These are phyloP conservation scores for Prunella himalayana DNA, from an alignment of 2,113 vertebrate genomes.

Conservation along the genomic window DNA sequence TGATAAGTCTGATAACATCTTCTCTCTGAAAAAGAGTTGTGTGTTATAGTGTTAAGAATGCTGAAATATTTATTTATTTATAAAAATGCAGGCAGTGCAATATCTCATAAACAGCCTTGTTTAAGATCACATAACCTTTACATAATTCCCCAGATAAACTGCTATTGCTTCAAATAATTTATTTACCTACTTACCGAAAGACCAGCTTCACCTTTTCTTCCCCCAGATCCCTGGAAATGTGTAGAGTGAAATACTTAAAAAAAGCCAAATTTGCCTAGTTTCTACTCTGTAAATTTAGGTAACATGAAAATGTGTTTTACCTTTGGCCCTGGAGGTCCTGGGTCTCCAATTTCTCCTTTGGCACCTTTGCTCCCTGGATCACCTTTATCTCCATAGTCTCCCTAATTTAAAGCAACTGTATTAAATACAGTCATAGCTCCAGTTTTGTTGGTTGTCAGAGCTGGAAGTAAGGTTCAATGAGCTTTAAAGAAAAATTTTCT, in stretches of 20 bases:
- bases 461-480: neutral
- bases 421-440: neutral
- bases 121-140: neutral
- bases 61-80: neutral
- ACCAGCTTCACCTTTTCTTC: conserved; percentile 80
- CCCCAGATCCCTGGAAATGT: conserved; percentile 71
- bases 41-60: neutral
- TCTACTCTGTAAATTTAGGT: neutral
- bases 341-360: conserved; percentile 79
- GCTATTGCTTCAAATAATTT: neutral
- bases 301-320: conserved; percentile 54
- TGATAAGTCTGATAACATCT: conserved; percentile 84
- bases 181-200: conserved; percentile 80
- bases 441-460: neutral
- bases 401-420: conserved; percentile 57
- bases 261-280: neutral
- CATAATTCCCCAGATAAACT: neutral
- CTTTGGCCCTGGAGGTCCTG: conserved; percentile 75
- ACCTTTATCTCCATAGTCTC: conserved; percentile 76
- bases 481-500: neutral
- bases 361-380: conserved; percentile 80
- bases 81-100: neutral
- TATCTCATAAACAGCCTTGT: neutral
- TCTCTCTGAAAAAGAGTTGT: conserved; percentile 74
- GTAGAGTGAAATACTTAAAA: neutral